A percentile compares a stretch with the other conserved stretches of the same genome.
These are phyloP conservation scores for Myripristis murdjan DNA, from an alignment of 2,797 vertebrate species.

Conservation along the genomic window DNA sequence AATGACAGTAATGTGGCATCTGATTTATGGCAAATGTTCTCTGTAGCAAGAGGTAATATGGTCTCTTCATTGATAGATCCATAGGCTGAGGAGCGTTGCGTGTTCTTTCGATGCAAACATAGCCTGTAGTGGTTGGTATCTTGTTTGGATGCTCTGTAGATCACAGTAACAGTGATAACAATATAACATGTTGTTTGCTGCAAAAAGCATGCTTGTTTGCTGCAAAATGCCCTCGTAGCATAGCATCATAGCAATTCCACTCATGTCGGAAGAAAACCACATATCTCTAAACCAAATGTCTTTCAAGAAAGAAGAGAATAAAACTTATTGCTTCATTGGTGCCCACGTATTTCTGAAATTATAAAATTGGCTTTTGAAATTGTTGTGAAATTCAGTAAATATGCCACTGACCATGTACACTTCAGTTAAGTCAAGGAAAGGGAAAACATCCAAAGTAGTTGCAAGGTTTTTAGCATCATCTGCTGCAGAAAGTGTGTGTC, in stretches of 20 bases:
- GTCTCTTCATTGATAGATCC: neutral
- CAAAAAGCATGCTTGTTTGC: neutral
- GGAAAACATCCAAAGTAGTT: too few species aligned
- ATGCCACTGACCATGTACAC: too few species aligned
- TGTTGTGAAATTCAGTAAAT: neutral
- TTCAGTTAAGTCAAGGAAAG: too few species aligned
- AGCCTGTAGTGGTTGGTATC: neutral
- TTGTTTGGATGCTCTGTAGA: neutral
- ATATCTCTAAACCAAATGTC: neutral
- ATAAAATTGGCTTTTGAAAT: too few species aligned
- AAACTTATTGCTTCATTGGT: neutral
- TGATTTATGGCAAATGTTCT: neutral
- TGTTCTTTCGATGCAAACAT: neutral
- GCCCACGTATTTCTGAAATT: neutral
- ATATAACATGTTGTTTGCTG: neutral
- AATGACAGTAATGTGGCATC: neutral
- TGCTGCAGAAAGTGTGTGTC: too few species aligned
- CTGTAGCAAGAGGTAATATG: neutral
- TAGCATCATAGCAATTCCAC: neutral
- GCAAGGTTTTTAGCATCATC: too few species aligned
- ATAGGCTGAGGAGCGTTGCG: neutral
- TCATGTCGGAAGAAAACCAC: neutral
- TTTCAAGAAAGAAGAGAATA: neutral
- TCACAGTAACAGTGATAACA: constrained; percentile 4
- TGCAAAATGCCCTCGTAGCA: constrained; percentile 1